Evolutionary conservation across 2,113 vertebrate genomes (phyloP).

Genomic region (Strigops habroptila): DNA sequence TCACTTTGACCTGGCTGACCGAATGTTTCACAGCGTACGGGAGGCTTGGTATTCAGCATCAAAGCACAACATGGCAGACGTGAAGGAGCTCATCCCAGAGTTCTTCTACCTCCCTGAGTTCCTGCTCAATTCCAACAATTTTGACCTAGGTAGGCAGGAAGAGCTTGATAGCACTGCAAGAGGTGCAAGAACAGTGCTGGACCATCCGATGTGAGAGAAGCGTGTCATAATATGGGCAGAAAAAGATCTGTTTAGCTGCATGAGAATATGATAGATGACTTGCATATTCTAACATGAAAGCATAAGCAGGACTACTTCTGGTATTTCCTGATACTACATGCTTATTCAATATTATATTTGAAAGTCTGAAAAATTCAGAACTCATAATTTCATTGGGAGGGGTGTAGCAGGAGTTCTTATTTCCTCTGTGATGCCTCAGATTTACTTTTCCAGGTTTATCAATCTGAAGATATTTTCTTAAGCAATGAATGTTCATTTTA

Average conservation of each 20-base stretch:
- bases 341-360: background rate
- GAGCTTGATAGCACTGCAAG: fast-evolving
- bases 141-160: constrained; percentile 85
- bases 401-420: background rate
- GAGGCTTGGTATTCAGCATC: constrained; percentile 96
- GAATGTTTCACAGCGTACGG: constrained; percentile 97
- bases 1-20: constrained; percentile 96
- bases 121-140: constrained; percentile 97
- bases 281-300: background rate
- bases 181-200: background rate
- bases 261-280: background rate
- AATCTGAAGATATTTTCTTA: background rate
- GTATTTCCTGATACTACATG: background rate
- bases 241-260: background rate
- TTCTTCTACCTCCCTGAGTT: constrained; percentile 98
- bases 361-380: background rate
- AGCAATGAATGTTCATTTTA: background rate
- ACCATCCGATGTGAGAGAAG: background rate
- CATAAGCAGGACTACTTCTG: background rate
- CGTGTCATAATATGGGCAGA: fast-evolving
- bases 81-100: constrained; percentile 98
- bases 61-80: constrained; percentile 99
- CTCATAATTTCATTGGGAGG: background rate
- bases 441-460: background rate
- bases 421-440: background rate